Conservation (phyloP, 2,797 vertebrate genomes). For the Dendrocincla tyrannina region DNA sequence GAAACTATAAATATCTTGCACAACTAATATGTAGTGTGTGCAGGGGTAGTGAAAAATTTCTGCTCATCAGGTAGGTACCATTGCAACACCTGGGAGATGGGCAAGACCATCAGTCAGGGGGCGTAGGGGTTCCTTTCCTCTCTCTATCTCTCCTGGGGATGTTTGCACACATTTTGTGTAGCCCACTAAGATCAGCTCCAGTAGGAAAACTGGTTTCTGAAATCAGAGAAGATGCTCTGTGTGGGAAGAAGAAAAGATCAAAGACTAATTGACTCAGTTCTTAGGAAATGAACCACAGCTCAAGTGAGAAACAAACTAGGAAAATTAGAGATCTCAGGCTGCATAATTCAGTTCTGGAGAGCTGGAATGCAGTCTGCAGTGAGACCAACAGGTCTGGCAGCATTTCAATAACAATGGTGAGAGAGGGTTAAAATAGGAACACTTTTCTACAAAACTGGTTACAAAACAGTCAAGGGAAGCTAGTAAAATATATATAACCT, state of each 20-base stretch:
- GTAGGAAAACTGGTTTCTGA: background rate
- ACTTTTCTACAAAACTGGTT: background rate
- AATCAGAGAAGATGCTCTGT: background rate
- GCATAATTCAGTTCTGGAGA: background rate
- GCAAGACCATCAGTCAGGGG: background rate
- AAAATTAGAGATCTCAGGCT: background rate
- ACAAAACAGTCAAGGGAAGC: background rate
- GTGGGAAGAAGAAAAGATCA: slow-evolving; percentile 27
- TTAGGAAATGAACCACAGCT: background rate
- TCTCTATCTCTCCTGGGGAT: background rate
- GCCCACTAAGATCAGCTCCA: background rate
- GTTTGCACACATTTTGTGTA: background rate
- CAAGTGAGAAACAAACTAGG: background rate
- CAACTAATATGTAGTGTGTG: background rate
- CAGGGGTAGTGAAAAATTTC: background rate
- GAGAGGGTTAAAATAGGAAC: background rate
- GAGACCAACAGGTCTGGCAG: background rate
- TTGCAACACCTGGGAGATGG: background rate
- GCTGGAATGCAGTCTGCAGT: background rate
- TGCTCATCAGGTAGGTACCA: background rate
- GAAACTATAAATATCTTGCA: background rate
- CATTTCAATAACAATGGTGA: background rate
- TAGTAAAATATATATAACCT: background rate
- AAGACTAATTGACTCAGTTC: background rate
- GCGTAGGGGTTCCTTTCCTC: background rate